A percentile compares a stretch with the other conserved stretches of the same genome.
Conservation (phyloP, 2,113 vertebrate species). For the Channa maculata region DNA sequence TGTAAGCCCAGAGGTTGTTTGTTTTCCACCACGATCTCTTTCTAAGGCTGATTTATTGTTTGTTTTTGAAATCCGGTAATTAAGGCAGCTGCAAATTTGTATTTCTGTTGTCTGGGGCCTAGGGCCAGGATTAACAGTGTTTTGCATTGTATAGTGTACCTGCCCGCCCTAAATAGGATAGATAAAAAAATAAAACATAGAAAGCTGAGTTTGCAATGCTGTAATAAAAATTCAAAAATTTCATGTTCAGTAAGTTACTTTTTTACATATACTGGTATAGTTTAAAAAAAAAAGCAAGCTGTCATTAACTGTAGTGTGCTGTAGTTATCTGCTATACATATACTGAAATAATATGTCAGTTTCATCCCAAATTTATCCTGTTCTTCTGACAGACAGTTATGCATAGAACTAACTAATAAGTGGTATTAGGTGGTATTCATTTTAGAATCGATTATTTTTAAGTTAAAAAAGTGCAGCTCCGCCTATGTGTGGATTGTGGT, state of each 20-base stretch:
- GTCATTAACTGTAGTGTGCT: neutral
- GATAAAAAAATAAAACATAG: slow-evolving; percentile 54
- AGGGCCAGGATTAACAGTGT: slow-evolving; percentile 79
- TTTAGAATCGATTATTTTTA: slow-evolving; percentile 42
- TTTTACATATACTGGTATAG: neutral
- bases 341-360: neutral
- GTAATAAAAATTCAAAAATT: slow-evolving; percentile 36
- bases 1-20: slow-evolving; percentile 68
- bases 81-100: slow-evolving; percentile 80
- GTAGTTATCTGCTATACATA: neutral
- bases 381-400: slow-evolving; percentile 7
- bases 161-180: slow-evolving; percentile 65
- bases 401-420: slow-evolving; percentile 8
- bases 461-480: slow-evolving; percentile 57
- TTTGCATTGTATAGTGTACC: slow-evolving; percentile 76
- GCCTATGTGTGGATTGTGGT: slow-evolving; percentile 41
- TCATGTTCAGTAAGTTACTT: slow-evolving; percentile 43
- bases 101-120: slow-evolving; percentile 81
- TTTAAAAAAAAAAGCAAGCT: neutral
- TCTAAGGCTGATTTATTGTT: slow-evolving; percentile 75
- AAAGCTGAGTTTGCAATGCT: slow-evolving; percentile 62
- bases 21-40: slow-evolving; percentile 74
- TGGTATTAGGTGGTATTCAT: slow-evolving; percentile 7
- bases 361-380: slow-evolving; percentile 14
- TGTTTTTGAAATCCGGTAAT: slow-evolving; percentile 82